Conservation (phyloP, 2,888 invertebrate species). For the Lasioglossum calceatum region DNA sequence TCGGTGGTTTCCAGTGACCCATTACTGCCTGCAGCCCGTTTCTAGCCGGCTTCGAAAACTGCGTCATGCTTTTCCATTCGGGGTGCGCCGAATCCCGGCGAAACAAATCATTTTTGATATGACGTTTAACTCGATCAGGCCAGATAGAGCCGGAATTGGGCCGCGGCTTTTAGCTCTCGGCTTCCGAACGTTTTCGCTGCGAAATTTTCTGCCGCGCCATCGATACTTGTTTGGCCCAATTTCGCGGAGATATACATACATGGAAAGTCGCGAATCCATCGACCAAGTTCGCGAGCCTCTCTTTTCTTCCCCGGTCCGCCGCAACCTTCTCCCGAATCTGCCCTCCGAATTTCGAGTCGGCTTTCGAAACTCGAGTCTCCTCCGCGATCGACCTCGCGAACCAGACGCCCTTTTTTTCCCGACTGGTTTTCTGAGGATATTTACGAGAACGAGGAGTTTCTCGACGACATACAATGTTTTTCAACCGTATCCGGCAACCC, state of each 20-base stretch:
- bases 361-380: background rate
- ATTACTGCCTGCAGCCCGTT: background rate
- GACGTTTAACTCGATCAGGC: slow-evolving; percentile 40
- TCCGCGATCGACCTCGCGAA: background rate
- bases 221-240: slow-evolving; percentile 46
- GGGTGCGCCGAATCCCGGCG: background rate
- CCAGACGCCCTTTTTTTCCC: background rate
- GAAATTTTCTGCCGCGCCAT: slow-evolving; percentile 26
- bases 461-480: slow-evolving; percentile 46
- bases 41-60: background rate
- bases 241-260: slow-evolving; percentile 3
- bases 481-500: background rate
- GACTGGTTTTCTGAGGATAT: slow-evolving; percentile 11
- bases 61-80: background rate
- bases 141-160: slow-evolving; percentile 35
- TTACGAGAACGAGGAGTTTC: background rate
- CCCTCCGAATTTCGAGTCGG: background rate
- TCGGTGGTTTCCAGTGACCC: background rate
- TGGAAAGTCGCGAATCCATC: background rate
- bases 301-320: background rate
- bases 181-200: background rate
- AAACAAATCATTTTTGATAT: slow-evolving; percentile 46
- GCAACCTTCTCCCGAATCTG: slow-evolving; percentile 1
- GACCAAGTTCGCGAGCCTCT: slow-evolving; percentile 23
- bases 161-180: slow-evolving; percentile 17